Evolutionary conservation across 2,797 vertebrate species (phyloP).

Genomic region (Scolopax rusticola): DNA sequence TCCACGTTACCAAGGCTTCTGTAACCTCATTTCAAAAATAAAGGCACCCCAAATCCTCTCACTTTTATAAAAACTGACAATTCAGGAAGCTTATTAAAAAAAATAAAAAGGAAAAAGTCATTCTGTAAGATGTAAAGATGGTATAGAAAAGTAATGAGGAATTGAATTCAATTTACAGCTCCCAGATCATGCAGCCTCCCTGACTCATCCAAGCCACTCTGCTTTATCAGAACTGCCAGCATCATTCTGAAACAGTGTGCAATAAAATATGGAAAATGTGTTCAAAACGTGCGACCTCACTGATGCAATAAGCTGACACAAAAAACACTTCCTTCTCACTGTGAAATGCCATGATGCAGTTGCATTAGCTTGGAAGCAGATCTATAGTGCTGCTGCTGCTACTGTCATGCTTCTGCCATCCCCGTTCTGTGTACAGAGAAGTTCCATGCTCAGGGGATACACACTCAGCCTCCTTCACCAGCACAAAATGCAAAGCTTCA

Average conservation of each 20-base stretch:
- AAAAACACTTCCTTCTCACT: not conserved
- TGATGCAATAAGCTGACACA: not conserved
- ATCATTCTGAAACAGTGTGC: not conserved
- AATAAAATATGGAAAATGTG: conserved; percentile 40
- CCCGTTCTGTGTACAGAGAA: not conserved
- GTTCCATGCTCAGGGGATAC: not conserved
- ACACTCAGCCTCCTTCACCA: not conserved
- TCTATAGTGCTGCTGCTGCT: not conserved
- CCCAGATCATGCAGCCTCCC: conserved; percentile 9
- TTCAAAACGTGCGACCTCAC: not conserved
- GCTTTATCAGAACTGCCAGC: conserved; percentile 33
- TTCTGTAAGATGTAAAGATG: not conserved
- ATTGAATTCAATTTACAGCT: conserved; percentile 32
- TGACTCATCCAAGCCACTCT: conserved; percentile 47
- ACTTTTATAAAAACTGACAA: not conserved
- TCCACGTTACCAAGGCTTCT: not conserved
- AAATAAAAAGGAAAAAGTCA: not conserved
- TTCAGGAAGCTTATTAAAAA: not conserved
- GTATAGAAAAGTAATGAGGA: not conserved
- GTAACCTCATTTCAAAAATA: not conserved
- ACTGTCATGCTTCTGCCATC: not conserved
- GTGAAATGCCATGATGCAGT: not conserved
- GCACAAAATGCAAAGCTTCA: not conserved
- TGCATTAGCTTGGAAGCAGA: not conserved
- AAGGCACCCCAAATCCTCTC: not conserved